These are phyloP conservation scores for Aproaerema taeniolella DNA, from an alignment of 2,888 invertebrate genomes.

Conservation along the genomic window DNA sequence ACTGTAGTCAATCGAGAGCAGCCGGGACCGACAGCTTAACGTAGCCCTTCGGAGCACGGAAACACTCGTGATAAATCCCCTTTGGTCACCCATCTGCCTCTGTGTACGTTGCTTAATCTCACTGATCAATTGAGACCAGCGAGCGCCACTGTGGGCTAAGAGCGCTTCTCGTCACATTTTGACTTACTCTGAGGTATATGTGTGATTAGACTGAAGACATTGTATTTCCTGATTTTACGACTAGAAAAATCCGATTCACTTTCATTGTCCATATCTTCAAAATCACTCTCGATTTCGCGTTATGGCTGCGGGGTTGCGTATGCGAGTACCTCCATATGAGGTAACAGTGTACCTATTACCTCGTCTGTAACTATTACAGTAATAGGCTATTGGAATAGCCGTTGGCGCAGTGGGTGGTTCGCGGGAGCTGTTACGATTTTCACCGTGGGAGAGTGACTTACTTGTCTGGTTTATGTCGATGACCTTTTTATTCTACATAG, in stretches of 20 bases:
- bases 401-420: conserved; percentile 15
- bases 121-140: too few relatives aligned
- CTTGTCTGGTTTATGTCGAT: neutral
- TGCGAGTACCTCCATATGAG: conserved; percentile 20
- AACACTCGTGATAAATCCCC: too few relatives aligned
- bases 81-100: too few relatives aligned
- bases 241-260: neutral
- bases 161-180: too few relatives aligned
- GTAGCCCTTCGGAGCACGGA: too few relatives aligned
- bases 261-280: conserved; percentile 3
- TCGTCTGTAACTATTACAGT: conserved; percentile 15
- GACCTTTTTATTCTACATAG: neutral
- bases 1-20: too few relatives aligned
- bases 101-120: too few relatives aligned
- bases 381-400: conserved; percentile 11
- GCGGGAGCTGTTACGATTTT: conserved; percentile 21
- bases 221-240: too few relatives aligned
- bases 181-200: too few relatives aligned
- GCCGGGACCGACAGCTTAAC: too few relatives aligned
- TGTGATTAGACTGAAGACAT: too few relatives aligned
- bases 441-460: conserved; percentile 19
- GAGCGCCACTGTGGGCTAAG: too few relatives aligned
- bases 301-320: conserved; percentile 16
- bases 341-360: conserved; percentile 19
- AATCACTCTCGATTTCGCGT: conserved; percentile 14